Conservation (phyloP, 2,888 invertebrate genomes). For the Gryllus longicercus region DNA sequence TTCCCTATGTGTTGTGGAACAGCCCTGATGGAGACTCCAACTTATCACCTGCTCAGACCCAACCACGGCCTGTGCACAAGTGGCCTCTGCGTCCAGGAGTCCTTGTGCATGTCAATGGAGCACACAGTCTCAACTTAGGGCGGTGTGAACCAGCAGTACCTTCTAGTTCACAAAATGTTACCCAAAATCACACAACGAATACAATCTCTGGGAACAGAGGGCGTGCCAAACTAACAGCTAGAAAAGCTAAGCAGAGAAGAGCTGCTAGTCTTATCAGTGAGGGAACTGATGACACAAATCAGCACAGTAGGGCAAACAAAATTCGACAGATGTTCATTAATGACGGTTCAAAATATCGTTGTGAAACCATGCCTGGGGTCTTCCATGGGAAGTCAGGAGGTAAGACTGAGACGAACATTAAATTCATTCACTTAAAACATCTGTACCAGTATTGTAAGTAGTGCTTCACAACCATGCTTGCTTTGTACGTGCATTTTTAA, state of each 20-base stretch:
- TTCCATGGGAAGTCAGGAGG: slow-evolving; percentile 51
- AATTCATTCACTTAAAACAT: not conserved
- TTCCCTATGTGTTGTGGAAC: slow-evolving; percentile 12
- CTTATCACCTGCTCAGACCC: slow-evolving; percentile 26
- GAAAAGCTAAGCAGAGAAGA: slow-evolving; percentile 34
- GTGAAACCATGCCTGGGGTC: slow-evolving; percentile 49
- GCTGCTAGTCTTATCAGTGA: slow-evolving; percentile 37
- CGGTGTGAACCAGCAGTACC: slow-evolving; percentile 29
- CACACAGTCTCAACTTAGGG: slow-evolving; percentile 59
- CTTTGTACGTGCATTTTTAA: not conserved
- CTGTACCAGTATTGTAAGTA: not conserved
- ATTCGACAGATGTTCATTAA: slow-evolving; percentile 43
- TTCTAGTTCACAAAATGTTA: slow-evolving; percentile 40
- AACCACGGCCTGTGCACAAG: slow-evolving; percentile 50
- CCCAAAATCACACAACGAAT: slow-evolving; percentile 37
- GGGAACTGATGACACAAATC: slow-evolving; percentile 40
- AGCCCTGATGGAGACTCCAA: slow-evolving; percentile 34
- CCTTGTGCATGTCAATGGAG: slow-evolving; percentile 80
- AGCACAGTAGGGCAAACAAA: slow-evolving; percentile 41
- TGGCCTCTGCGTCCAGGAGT: slow-evolving; percentile 89
- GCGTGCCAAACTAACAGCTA: slow-evolving; percentile 29
- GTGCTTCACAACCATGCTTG: not conserved
- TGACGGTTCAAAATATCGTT: slow-evolving; percentile 35
- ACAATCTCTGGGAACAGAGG: slow-evolving; percentile 27
- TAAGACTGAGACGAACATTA: slow-evolving; percentile 41